Percentiles rank a stretch among this genome's conserved stretches.
phyloP scores from a whole-genome alignment of 2,888 invertebrate genomes.

The Erpobdella octoculata region DNA sequence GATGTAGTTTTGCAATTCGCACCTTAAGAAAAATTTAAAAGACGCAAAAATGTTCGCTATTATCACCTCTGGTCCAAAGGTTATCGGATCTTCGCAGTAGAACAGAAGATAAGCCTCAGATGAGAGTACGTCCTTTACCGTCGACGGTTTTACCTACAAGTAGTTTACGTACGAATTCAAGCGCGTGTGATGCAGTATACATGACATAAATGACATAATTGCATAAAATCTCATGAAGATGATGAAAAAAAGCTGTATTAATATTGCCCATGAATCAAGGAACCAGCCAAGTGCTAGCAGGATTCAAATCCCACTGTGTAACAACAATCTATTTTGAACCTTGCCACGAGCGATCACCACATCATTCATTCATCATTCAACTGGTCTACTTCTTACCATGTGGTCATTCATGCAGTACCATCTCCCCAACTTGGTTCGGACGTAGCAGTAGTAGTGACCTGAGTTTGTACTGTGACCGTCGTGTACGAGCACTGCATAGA shows the following conservation, averaged over 20 bases:
- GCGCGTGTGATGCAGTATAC: no score
- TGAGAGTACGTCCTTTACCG: conserved; percentile 66
- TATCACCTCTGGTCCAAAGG: neutral
- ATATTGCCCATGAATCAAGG: neutral
- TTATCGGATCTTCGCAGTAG: conserved; percentile 54
- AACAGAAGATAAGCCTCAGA: conserved; percentile 76
- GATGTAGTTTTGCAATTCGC: no score
- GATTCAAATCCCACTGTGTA: no score
- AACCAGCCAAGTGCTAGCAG: no score
- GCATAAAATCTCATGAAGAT: neutral
- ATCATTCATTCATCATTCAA: neutral
- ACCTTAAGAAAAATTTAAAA: no score
- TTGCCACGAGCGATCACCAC: neutral
- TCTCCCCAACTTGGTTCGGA: conserved; percentile 63
- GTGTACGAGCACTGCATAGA: conserved; percentile 85
- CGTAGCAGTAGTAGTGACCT: conserved; percentile 86
- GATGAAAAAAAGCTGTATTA: neutral
- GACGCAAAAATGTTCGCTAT: neutral
- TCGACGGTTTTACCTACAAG: conserved; percentile 50
- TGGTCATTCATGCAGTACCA: conserved; percentile 87
- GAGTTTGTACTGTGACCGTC: conserved; percentile 82
- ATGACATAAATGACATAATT: no score
- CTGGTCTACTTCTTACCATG: conserved; percentile 43
- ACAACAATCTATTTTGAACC: no score
- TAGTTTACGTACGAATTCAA: no score